These are phyloP conservation scores for Lepetodrilus schrolli DNA, from an alignment of 2,888 invertebrate species.

Conservation along the genomic window DNA sequence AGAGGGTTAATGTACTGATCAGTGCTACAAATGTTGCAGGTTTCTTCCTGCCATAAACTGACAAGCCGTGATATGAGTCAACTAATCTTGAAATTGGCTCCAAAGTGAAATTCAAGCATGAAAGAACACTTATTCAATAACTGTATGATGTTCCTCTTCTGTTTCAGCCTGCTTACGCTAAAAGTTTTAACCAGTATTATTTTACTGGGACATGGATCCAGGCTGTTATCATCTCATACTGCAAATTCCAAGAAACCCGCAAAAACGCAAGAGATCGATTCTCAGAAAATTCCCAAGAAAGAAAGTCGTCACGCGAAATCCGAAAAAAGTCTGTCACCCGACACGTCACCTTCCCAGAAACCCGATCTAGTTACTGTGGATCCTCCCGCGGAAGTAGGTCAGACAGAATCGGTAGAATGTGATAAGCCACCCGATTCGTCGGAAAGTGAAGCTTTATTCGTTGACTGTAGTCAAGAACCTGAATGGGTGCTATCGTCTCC, in stretches of 20 bases:
- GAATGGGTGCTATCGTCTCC: neutral
- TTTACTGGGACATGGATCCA: conserved; percentile 92
- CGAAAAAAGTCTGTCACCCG: neutral
- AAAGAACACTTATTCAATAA: too few species aligned
- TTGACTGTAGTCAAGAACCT: neutral
- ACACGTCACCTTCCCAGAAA: neutral
- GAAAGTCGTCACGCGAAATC: neutral
- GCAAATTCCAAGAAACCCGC: conserved; percentile 20
- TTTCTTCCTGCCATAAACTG: too few species aligned
- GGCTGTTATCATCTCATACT: conserved; percentile 28
- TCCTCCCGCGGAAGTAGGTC: neutral
- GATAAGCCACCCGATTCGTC: neutral
- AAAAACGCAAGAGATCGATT: conserved; percentile 34
- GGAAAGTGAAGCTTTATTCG: neutral
- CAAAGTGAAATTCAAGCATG: too few species aligned
- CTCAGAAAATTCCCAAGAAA: conserved; percentile 40
- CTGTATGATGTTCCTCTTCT: too few species aligned
- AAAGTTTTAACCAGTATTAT: conserved; percentile 89
- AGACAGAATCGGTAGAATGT: neutral
- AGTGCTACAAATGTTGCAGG: too few species aligned
- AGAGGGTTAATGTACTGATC: too few species aligned
- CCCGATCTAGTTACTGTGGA: neutral
- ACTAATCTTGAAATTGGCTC: too few species aligned
- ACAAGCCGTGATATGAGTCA: too few species aligned
- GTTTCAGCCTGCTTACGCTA: conserved; percentile 71